Conservation (phyloP, 2,797 vertebrate genomes). For the Paramormyrops hopkinsi region DNA sequence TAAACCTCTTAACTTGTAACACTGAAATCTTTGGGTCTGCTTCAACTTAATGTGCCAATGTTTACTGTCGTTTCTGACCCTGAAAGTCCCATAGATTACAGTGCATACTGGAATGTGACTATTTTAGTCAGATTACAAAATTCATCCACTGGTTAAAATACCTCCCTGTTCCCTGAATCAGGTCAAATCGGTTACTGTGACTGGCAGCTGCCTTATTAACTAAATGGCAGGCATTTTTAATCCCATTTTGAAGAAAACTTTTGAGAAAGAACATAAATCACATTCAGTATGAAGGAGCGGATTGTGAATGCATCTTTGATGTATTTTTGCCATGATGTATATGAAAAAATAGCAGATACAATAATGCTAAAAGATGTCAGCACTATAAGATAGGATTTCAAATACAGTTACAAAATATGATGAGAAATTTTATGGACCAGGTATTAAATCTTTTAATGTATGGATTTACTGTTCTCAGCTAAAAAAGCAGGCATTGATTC, state of each 20-base stretch:
- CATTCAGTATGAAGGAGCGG: neutral
- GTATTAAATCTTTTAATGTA: neutral
- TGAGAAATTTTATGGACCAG: neutral
- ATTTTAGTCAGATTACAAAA: constrained; percentile 6
- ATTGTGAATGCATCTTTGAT: neutral
- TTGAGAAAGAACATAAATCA: neutral
- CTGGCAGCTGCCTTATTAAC: constrained; percentile 37
- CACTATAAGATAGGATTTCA: neutral
- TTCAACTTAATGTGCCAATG: neutral
- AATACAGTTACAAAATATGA: neutral
- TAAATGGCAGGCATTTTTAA: constrained; percentile 33
- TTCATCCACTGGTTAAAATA: constrained; percentile 24
- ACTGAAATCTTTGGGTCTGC: neutral
- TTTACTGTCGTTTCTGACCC: neutral
- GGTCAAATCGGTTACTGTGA: constrained; percentile 42
- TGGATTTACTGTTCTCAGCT: neutral
- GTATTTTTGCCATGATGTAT: neutral
- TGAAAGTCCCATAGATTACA: neutral
- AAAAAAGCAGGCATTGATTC: neutral
- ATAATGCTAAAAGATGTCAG: neutral
- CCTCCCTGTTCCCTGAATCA: constrained; percentile 46
- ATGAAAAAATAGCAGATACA: neutral
- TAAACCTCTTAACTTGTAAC: neutral
- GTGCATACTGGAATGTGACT: neutral
- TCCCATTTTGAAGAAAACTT: constrained; percentile 29